Evolutionary conservation across 2,113 vertebrate genomes (phyloP).

Genomic region (Xyliphius kryptos): DNA sequence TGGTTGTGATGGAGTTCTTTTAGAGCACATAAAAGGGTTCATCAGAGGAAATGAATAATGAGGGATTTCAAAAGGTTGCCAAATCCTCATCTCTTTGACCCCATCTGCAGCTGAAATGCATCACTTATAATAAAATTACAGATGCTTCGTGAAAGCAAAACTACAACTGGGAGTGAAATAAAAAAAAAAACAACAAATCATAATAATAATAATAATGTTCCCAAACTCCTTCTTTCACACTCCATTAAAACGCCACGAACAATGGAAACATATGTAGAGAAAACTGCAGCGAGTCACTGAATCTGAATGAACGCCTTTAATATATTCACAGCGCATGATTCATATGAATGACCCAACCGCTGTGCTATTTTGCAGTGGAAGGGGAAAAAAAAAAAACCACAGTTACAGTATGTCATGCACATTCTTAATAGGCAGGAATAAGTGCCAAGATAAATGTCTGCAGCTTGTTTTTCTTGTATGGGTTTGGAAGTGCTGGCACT

Average conservation of each 20-base stretch:
- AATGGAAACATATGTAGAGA: conserved; percentile 47
- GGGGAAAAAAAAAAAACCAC: too few species aligned
- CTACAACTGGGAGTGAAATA: background rate
- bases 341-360: conserved; percentile 49
- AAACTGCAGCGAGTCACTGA: too few species aligned
- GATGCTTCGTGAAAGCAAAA: too few species aligned
- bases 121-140: too few species aligned
- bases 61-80: conserved; percentile 38
- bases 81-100: conserved; percentile 20
- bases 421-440: conserved; percentile 40
- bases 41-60: conserved; percentile 60
- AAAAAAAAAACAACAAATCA: too few species aligned
- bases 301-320: conserved; percentile 38
- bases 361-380: conserved; percentile 55
- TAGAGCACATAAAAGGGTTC: conserved; percentile 66
- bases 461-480: conserved; percentile 53
- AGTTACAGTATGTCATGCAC: too few species aligned
- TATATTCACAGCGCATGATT: conserved; percentile 53
- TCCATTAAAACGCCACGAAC: conserved; percentile 52
- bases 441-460: conserved; percentile 60
- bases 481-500: conserved; percentile 30
- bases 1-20: conserved; percentile 60
- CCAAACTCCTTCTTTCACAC: conserved; percentile 5
- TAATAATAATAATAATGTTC: conserved; percentile 37
- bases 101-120: conserved; percentile 4